Base-by-base conservation (phyloP, 2,113 vertebrate species). In the Cnemophilus loriae region DNA sequence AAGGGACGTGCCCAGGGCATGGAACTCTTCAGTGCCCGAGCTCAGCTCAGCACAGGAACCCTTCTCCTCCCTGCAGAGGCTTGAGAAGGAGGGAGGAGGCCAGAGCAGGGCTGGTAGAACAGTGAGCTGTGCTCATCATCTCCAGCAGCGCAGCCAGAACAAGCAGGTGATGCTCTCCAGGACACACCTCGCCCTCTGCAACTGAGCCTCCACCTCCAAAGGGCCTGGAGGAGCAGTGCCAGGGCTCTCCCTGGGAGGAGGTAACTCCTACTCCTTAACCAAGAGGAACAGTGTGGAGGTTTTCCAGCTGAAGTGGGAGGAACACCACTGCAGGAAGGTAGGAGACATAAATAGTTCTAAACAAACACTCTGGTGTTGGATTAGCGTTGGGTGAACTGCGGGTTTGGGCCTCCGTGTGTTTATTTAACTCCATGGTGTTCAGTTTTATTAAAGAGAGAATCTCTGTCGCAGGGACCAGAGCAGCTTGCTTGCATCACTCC, bases 41-140 rank as follows among this genome's bases (percentile, higher is more conserved):
- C 32, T 32, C 41, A 26, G 28, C 46, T 60, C 24, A 39, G 10
- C 23, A 21, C 3, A 2, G 41, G 39, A 86, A 16, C 16, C 15
- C 35, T 59, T 15, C 42, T 59, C 16, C 60, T 56, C 33, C 69
- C 41, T 27, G 22, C 8, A 57, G 50, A 22, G 33, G 16, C 10
- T n/a, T 4, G 3, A 53, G 44, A 41, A 82, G 56, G 68, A 71
- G 27, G 67, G 9, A 10, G 44, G 69, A 74, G 20, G 50, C n/a
- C 60, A 67, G 41, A 49, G 41, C 17, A 68, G 23, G 11, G n/a
- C 2, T 15, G 41, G 2, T 9, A 35, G 41, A 6, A 3, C 6
- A 1, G 15, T 2, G 30, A 5, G 0, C 3, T 23, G 35, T 28
- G 46, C 16, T 68, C 19, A 0, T 50, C 7, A 13, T 14, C 44